phyloP scores from a whole-genome alignment of 2,888 invertebrate species.

The Idaea biselata region DNA sequence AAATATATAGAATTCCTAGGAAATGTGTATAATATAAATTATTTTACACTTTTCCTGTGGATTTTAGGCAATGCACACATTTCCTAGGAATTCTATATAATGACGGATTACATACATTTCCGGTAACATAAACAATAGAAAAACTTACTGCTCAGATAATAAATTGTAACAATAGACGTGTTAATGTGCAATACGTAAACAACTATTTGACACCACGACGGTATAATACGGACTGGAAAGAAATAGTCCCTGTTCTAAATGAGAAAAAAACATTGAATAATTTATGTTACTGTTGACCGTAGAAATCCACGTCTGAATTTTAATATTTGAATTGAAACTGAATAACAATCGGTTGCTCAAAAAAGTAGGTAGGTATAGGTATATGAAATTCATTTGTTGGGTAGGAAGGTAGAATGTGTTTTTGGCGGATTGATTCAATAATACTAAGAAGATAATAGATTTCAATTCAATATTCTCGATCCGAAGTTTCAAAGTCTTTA shows the following conservation, averaged over 20 bases:
- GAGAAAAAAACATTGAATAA: conserved; percentile 52
- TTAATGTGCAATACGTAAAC: conserved; percentile 14
- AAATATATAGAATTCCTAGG: too few species aligned
- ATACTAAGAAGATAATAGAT: too few species aligned
- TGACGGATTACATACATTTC: too few species aligned
- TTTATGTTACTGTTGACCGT: conserved; percentile 36
- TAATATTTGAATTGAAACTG: neutral
- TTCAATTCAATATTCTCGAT: too few species aligned
- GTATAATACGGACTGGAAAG: conserved; percentile 38
- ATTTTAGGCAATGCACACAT: too few species aligned
- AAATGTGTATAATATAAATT: too few species aligned
- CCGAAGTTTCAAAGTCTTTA: too few species aligned
- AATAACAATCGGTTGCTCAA: neutral
- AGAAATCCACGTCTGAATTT: conserved; percentile 14
- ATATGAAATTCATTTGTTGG: conserved; percentile 5
- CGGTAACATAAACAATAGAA: neutral
- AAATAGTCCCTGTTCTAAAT: conserved; percentile 28
- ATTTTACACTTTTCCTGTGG: too few species aligned
- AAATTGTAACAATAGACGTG: neutral
- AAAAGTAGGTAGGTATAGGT: conserved; percentile 5
- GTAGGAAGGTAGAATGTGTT: neutral
- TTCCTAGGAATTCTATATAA: too few species aligned
- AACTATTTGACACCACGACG: conserved; percentile 18
- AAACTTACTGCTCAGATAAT: neutral
- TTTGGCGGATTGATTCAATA: neutral